Percentiles rank a stretch among this genome's conserved stretches.
Evolutionary conservation across 1,140 invertebrate genomes (phyloP).

Genomic region (Aphis craccivora): DNA sequence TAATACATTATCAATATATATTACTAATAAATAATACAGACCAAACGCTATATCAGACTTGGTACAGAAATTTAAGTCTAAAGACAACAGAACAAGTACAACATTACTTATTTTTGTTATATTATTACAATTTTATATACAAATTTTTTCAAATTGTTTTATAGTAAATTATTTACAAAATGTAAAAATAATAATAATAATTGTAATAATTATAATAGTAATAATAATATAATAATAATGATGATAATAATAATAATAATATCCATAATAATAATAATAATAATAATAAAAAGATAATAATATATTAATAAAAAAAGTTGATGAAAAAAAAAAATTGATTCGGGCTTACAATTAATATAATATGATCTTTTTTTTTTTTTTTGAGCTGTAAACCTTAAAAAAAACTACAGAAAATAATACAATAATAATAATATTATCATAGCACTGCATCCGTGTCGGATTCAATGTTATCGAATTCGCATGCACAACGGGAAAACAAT

Average conservation of each 20-base stretch:
- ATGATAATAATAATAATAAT: constrained; percentile 30
- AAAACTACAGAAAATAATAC: constrained; percentile 23
- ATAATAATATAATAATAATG: constrained; percentile 37
- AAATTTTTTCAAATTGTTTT: not conserved
- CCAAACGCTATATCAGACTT: constrained; percentile 48
- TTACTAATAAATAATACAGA: constrained; percentile 54
- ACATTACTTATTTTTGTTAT: constrained; percentile 31
- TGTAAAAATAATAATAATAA: constrained; percentile 27
- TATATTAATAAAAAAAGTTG: constrained; percentile 30
- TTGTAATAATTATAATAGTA: constrained; percentile 10
- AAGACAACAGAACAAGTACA: constrained; percentile 52
- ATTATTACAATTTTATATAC: constrained; percentile 44
- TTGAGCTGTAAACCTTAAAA: constrained; percentile 47
- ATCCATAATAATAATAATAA: constrained; percentile 22
- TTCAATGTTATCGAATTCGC: constrained; percentile 39
- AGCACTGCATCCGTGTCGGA: not conserved
- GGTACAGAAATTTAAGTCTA: constrained; percentile 50
- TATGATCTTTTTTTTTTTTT: not conserved
- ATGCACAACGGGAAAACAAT: constrained; percentile 1
- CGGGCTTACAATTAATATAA: constrained; percentile 6
- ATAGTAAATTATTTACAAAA: constrained; percentile 45
- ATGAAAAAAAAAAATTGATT: not conserved
- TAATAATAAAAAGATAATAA: constrained; percentile 31
- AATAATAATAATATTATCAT: constrained; percentile 35
- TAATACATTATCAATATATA: constrained; percentile 55